phyloP scores from a whole-genome alignment of 2,888 invertebrate species.

The Lochmaea crataegi region DNA sequence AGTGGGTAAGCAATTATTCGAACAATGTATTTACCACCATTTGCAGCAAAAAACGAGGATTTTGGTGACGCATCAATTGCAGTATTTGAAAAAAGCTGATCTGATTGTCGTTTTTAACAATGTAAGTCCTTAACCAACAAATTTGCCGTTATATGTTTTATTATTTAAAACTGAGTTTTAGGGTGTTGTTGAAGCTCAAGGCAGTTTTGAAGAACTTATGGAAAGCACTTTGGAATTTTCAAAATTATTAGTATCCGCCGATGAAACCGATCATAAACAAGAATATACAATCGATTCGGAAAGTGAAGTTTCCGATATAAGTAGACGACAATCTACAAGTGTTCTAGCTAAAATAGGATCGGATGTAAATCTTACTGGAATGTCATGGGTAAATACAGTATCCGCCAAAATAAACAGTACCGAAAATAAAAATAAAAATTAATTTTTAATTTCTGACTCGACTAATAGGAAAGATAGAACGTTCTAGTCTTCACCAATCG shows the following conservation, averaged over 20 bases:
- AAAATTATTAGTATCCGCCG: slow-evolving; percentile 43
- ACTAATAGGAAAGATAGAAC: too few relatives aligned
- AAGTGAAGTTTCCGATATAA: slow-evolving; percentile 3
- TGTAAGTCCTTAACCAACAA: slow-evolving; percentile 59
- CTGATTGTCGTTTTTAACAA: slow-evolving; percentile 68
- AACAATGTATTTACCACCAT: slow-evolving; percentile 74
- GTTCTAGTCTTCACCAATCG: too few relatives aligned
- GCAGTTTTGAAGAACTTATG: slow-evolving; percentile 48
- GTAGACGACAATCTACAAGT: not conserved
- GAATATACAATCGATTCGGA: slow-evolving; percentile 14
- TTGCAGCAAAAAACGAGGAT: slow-evolving; percentile 72
- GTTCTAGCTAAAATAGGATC: not conserved
- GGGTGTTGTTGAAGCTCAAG: slow-evolving; percentile 49
- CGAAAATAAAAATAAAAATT: too few relatives aligned
- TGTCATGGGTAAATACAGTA: slow-evolving; percentile 5
- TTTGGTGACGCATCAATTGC: slow-evolving; percentile 79
- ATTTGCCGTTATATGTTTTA: not conserved
- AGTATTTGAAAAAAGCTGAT: slow-evolving; percentile 70
- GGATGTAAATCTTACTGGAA: not conserved
- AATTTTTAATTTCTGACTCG: too few relatives aligned
- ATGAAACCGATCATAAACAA: slow-evolving; percentile 34
- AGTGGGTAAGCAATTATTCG: slow-evolving; percentile 80
- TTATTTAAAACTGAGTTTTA: slow-evolving; percentile 25
- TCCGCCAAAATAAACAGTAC: too few relatives aligned
- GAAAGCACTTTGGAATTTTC: slow-evolving; percentile 46